Evolutionary conservation across 1,140 invertebrate species (phyloP).

Genomic region (Papilio machaon): DNA sequence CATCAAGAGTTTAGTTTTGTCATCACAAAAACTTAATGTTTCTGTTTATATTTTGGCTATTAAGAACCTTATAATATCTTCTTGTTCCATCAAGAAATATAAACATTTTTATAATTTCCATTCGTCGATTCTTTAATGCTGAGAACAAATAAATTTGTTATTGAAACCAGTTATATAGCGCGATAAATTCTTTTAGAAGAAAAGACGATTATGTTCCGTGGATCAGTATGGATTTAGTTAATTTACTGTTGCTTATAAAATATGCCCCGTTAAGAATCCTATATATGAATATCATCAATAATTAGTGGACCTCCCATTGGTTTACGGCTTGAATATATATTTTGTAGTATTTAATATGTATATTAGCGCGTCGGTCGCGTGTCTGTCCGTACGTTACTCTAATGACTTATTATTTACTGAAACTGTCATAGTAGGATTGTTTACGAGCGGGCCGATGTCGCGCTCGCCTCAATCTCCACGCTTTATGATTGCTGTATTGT

Average conservation of each 20-base stretch:
- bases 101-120: background rate
- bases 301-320: slow-evolving; percentile 72
- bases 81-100: background rate
- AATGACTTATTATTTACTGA: slow-evolving; percentile 60
- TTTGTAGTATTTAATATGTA: slow-evolving; percentile 64
- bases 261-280: slow-evolving; percentile 55
- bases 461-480: background rate
- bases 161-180: slow-evolving; percentile 21
- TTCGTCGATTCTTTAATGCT: slow-evolving; percentile 7
- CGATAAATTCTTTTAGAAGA: slow-evolving; percentile 17
- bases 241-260: slow-evolving; percentile 55
- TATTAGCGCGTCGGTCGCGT: slow-evolving; percentile 59
- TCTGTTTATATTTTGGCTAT: background rate
- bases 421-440: slow-evolving; percentile 43
- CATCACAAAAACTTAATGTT: too few species aligned
- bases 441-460: slow-evolving; percentile 22
- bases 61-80: background rate
- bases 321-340: slow-evolving; percentile 60
- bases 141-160: slow-evolving; percentile 3
- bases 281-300: slow-evolving; percentile 70
- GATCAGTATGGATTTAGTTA: slow-evolving; percentile 46
- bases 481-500: slow-evolving; percentile 23
- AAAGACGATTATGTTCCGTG: slow-evolving; percentile 7
- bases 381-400: slow-evolving; percentile 49
- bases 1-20: too few species aligned